A percentile compares a stretch with the other conserved stretches of the same genome.
Evolutionary conservation across 2,113 vertebrate genomes (phyloP).

Genomic region (Sigmodon hispidus): DNA sequence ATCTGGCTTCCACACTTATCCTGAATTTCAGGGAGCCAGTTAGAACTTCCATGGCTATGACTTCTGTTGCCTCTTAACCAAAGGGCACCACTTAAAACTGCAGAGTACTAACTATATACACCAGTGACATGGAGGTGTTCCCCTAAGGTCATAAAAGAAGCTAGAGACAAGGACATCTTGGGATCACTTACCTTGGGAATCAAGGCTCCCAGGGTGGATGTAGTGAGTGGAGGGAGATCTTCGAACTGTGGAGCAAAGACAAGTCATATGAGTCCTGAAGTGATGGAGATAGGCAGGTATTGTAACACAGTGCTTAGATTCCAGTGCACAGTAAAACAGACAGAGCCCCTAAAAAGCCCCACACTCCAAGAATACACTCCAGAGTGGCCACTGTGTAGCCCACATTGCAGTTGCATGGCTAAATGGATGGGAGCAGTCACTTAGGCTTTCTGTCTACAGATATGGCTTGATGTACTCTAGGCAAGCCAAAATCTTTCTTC

Average conservation of each 20-base stretch:
- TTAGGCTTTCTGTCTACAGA: neutral
- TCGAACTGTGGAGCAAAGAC: constrained; percentile 76
- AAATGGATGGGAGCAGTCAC: neutral
- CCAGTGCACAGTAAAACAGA: fast-evolving
- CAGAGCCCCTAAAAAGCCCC: neutral
- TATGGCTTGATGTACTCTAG: neutral
- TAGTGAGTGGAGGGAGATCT: constrained; percentile 83
- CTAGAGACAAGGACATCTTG: neutral
- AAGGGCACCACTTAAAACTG: neutral
- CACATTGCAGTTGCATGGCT: fast-evolving
- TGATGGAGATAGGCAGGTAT: neutral
- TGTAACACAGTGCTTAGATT: neutral
- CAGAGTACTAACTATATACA: neutral
- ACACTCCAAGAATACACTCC: no score
- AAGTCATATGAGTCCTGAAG: neutral
- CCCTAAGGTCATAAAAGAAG: neutral
- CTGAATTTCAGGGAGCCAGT: no score
- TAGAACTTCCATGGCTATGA: no score
- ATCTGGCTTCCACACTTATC: neutral
- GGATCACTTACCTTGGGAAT: constrained; percentile 79
- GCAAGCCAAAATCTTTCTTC: neutral
- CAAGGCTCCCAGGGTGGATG: constrained; percentile 78
- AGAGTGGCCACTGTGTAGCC: neutral
- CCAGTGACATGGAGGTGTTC: neutral
- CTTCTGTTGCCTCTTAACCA: neutral